These are phyloP conservation scores for Simalia tracyae DNA, from an alignment of 2,797 vertebrate species.

Conservation along the genomic window DNA sequence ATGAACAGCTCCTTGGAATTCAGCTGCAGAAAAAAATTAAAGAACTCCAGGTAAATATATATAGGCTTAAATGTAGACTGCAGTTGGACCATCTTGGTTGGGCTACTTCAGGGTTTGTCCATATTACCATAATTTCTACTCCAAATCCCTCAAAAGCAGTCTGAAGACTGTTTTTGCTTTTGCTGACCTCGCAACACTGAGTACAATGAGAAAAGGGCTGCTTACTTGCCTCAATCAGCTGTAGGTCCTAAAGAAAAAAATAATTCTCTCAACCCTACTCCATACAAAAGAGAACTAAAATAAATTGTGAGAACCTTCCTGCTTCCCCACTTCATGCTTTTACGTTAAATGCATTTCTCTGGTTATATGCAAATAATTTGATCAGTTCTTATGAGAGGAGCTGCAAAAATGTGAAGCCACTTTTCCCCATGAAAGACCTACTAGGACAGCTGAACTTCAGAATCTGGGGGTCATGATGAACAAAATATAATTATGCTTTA, in stretches of 20 bases:
- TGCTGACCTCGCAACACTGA: background rate
- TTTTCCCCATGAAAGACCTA: background rate
- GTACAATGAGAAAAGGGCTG: background rate
- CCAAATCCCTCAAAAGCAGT: background rate
- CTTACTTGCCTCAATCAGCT: background rate
- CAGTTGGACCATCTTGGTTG: background rate
- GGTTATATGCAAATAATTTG: background rate
- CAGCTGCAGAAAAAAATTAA: slow-evolving; percentile 92
- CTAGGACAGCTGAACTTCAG: background rate
- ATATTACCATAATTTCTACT: background rate
- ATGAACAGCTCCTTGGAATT: slow-evolving; percentile 80
- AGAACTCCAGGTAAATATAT: slow-evolving; percentile 83
- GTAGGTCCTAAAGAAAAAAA: background rate
- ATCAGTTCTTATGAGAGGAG: background rate
- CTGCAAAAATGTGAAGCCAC: background rate
- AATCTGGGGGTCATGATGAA: background rate
- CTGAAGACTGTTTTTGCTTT: background rate
- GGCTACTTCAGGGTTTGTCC: background rate
- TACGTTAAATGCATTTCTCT: background rate
- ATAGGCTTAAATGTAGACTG: background rate
- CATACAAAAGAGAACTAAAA: background rate
- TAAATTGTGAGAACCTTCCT: background rate
- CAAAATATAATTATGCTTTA: background rate
- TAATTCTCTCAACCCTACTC: background rate
- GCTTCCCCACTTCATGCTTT: background rate